Base-by-base conservation (phyloP, 2,113 vertebrate species). In the Chaetura pelagica region DNA sequence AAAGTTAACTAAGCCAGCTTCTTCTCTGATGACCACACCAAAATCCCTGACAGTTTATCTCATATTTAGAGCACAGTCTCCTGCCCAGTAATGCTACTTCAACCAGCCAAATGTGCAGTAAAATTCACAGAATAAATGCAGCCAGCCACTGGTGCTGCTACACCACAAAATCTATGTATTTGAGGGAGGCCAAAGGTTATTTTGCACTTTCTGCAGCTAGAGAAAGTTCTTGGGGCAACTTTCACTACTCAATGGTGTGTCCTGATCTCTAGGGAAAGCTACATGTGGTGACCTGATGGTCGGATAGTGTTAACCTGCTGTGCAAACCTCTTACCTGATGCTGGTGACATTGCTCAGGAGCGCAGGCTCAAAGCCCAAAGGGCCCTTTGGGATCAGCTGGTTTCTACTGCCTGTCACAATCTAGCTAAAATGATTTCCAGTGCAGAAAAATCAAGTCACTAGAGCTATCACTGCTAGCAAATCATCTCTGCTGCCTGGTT, bases 281-380 rank as follows among this genome's bases (percentile, higher is more conserved):
- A 16, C 17, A 34, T 0, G 5, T 3, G 49, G 46, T 1, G 17
- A 34, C 71, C 52, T 38, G 55, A 49, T 44, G 80, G 59, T 1
- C 59, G 42, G 29, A 32, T n/a, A 67, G 38, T 0, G 0, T 68
- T 75, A 16, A 62, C 22, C 49, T 49, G 42, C 58, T 35, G 6
- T 1, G 0, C 4, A 3, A 90, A 57, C 6, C 15, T 40, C 21
- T 38, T 52, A 59, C 29, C 64, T 55, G 68, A 55, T 48, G 29
- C 0, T 82, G 69, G 55, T 78, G 76, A 51, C 15, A 17, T 4
- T 6, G 10, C 80, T 64, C 13, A 84, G 48, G 44, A 88, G 59
- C 0, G 0, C 30, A 46, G 4, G 4, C 63, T 48, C 38, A 27
- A 54, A 82, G 40, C 26, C 57, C 68, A 58, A 8, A 0, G 0